Evolutionary conservation across 1,140 invertebrate genomes (phyloP), one percentile per base, ranked within the genome.

Genomic region (Drosophila nasuta): DNA sequence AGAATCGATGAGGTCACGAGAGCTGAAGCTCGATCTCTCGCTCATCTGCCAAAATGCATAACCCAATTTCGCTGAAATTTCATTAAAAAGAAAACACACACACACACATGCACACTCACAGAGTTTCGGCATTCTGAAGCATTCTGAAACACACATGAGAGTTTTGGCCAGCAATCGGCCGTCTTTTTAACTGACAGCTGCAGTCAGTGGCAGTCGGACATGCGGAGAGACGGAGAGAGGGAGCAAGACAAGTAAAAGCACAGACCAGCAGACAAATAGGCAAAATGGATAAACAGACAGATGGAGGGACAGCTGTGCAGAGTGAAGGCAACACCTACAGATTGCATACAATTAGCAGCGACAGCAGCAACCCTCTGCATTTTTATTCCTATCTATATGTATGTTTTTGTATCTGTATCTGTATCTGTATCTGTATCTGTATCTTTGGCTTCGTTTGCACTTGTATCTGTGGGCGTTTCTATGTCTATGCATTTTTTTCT

Each of bases 301-400:
- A 33, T 57, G 41, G 54, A 56, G 56, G 78, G 67, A 64, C 25
- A 58, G 33, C 7, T 5, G 3, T 2, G 28, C 7, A 35, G 41
- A 30, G n/a, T 35, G 49, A 66, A 63, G 57, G 70, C 66, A 81
- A 78, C 82, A 86, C 82, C 81, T 79, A 66, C 70, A 86, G 83
- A 69, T 79, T 86, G 82, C 82, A 86, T 81, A 87, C 82, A 86
- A 86, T 86, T 86, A 85, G 77, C 79, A 86, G 71, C 41, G 6
- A 28, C 38, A 48, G 45, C 28, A 49, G 20, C 20, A 25, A 25
- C 20, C 20, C 20, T 28, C 57, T 59, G 38, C 6, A 45, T 5
- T 15, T 43, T 17, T 3, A 28, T 67, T 28, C 48, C 46, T 51
- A 60, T 45, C 49, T 63, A 20, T 46, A 43, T 48, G 46, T 51